These are phyloP conservation scores for Seriola rivoliana DNA, from an alignment of 2,113 vertebrate genomes.

Conservation along the genomic window DNA sequence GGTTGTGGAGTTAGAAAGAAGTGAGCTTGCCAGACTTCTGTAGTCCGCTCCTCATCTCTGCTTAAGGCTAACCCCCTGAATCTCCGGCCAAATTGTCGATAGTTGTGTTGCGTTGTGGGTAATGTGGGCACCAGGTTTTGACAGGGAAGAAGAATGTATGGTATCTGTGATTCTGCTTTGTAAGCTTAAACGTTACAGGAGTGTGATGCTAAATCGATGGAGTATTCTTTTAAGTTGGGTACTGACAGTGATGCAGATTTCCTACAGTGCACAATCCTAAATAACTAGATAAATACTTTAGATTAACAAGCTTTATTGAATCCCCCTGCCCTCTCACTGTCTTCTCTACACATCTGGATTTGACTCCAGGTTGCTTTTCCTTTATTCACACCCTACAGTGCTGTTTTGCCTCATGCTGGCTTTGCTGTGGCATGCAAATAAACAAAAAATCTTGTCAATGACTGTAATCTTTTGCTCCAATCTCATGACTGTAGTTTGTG, in stretches of 20 bases:
- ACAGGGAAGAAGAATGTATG: too few relatives aligned
- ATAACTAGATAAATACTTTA: neutral
- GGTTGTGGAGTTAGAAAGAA: too few relatives aligned
- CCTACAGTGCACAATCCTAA: neutral
- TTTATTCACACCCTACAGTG: neutral
- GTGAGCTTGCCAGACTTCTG: too few relatives aligned
- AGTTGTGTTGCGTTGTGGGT: conserved; percentile 1
- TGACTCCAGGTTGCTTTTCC: neutral
- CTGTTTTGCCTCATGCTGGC: conserved; percentile 1
- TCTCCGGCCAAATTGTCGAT: too few relatives aligned
- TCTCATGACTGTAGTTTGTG: neutral
- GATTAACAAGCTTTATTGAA: neutral
- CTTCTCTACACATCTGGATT: neutral
- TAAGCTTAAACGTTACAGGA: neutral
- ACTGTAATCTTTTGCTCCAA: conserved; percentile 9
- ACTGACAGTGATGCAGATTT: neutral
- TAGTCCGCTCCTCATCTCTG: too few relatives aligned
- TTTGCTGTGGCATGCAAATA: conserved; percentile 39
- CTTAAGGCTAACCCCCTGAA: too few relatives aligned
- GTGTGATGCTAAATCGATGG: neutral
- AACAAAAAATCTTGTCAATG: neutral
- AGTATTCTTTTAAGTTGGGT: neutral
- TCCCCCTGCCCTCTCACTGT: neutral
- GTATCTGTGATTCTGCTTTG: neutral
- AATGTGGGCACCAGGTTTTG: neutral